Evolutionary conservation across 2,113 vertebrate genomes (phyloP).

Genomic region (Rhabdomys dilectus): DNA sequence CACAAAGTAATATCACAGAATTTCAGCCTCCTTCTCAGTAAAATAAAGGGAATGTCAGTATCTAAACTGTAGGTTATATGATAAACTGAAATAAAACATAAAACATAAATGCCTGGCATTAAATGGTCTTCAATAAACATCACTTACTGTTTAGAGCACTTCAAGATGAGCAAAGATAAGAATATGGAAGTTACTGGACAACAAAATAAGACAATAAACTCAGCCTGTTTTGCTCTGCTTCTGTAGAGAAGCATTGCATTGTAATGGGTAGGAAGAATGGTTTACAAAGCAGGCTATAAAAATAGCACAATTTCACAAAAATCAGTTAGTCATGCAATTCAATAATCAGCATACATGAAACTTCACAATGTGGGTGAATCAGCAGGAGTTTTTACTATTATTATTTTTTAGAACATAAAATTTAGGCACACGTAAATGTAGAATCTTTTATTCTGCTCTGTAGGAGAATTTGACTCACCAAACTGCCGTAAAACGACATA

Average conservation of each 20-base stretch:
- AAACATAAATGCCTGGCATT: not conserved
- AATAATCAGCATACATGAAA: not conserved
- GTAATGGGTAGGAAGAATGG: not conserved
- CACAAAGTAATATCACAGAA: not conserved
- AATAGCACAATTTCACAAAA: not conserved
- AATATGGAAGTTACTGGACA: not conserved
- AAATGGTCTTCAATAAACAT: not conserved
- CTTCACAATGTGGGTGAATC: not conserved
- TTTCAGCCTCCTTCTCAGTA: not conserved
- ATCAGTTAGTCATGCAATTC: not conserved
- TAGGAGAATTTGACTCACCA: not conserved
- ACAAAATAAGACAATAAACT: not conserved
- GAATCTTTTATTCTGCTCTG: not conserved
- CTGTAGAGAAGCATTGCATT: not conserved
- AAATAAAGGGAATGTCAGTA: not conserved
- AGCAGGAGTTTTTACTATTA: not conserved
- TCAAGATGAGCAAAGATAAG: not conserved
- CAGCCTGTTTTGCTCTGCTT: not conserved
- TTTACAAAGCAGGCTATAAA: not conserved
- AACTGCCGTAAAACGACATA: too few species aligned
- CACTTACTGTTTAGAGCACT: not conserved
- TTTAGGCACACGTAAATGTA: not conserved
- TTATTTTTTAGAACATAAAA: not conserved
- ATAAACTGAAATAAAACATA: not conserved
- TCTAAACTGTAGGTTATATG: not conserved